Evolutionary conservation across 2,797 vertebrate genomes (phyloP), one percentile per base, ranked within the genome.

Genomic region (Characodon lateralis): DNA sequence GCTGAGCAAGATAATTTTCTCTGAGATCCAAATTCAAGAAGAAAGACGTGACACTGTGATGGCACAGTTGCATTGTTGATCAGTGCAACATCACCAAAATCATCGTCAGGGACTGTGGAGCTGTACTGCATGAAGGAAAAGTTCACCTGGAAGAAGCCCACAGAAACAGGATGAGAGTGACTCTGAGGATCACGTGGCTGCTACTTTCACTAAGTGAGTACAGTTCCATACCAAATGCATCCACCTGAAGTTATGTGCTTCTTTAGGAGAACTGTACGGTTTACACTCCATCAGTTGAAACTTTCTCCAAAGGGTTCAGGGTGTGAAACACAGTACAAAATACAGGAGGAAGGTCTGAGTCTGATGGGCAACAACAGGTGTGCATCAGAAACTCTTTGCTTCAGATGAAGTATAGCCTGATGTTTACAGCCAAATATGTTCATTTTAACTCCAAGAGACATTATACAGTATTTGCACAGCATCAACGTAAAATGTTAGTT

Each of bases 191-290:
- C 89, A 78, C 85, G 28, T 86, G 89, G 91, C 87, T 87, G 80
- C 81, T 94, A 71, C 31, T 95, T 77, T 78, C 87, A 46, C 78
- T 94, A 16, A 80, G 95, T 96, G 83, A 95, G 95, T 81, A 78
- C 16, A 1, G 0, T 1, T 61, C 28, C 1, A 56, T 16, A 28
- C 72, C 28, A 43, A 28, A 68, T 12, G 5, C 24, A 46, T 18
- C 2, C 76, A 82, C 41, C 72, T 66, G 46, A 6, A 18, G 26
- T 43, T 18, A 24, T 39, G 35, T 66, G 26, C 48, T 51, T 28
- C 24, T 70, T 43, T n/a, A 46, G 22, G 50, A n/a, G 46, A 39
- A 26, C n/a, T 31, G 0, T 3, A 13, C 1, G 13, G 65, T 9
- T 9, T 51, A 14, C 10, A 10, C 14, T 39, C 35, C 35, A 46